Percentiles rank a stretch among this genome's conserved stretches.
These are phyloP conservation scores for Lanistes nyassanus DNA, from an alignment of 1,140 invertebrate genomes.

Conservation along the genomic window DNA sequence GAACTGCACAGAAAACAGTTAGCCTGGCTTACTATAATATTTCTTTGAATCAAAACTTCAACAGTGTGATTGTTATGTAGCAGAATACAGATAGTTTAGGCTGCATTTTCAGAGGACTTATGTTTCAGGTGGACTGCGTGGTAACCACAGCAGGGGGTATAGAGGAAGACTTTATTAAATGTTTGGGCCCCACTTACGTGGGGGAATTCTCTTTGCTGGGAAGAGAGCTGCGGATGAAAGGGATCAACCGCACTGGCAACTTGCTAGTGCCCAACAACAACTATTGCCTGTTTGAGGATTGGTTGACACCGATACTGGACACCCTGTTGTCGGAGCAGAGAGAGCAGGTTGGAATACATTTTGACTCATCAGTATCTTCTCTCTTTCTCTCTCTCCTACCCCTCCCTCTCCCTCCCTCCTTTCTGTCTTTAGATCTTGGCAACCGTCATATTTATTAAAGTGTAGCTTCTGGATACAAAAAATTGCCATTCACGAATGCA, in stretches of 20 bases:
- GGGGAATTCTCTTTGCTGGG: slow-evolving; percentile 90
- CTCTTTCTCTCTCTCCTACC: too few relatives aligned
- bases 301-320: slow-evolving; percentile 95
- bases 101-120: background rate
- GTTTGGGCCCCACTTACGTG: slow-evolving; percentile 91
- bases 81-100: too few relatives aligned
- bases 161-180: slow-evolving; percentile 99
- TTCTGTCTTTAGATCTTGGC: too few relatives aligned
- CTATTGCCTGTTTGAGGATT: slow-evolving; percentile 98
- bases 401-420: too few relatives aligned
- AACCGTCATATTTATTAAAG: too few relatives aligned
- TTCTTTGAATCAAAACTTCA: too few relatives aligned
- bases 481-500: too few relatives aligned
- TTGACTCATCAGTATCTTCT: too few relatives aligned
- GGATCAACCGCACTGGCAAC: slow-evolving; percentile 98
- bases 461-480: too few relatives aligned
- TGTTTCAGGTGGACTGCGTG: slow-evolving; percentile 86
- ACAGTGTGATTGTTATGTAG: too few relatives aligned
- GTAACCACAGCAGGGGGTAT: slow-evolving; percentile 98
- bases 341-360: slow-evolving; percentile 56
- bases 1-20: too few relatives aligned
- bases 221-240: slow-evolving; percentile 78
- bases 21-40: too few relatives aligned
- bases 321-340: slow-evolving; percentile 91
- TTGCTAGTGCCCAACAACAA: slow-evolving; percentile 98